Conservation (phyloP, 2,888 invertebrate genomes). For the Xylota sylvarum region DNA sequence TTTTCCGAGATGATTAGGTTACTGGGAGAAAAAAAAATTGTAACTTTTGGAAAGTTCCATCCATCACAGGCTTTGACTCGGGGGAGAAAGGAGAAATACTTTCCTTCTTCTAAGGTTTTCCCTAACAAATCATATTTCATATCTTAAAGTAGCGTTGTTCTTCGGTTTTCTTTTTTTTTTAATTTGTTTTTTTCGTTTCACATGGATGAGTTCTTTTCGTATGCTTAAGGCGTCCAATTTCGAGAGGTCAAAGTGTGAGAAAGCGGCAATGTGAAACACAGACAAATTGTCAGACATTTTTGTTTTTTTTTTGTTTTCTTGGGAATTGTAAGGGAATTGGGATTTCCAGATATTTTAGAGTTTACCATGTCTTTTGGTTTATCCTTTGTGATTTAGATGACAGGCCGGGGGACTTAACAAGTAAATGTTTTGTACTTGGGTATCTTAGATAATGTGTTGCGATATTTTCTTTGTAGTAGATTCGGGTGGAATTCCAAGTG, state of each 20-base stretch:
- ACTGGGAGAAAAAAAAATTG: not conserved
- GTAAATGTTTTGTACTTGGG: not conserved
- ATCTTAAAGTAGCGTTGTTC: not conserved
- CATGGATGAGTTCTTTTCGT: not conserved
- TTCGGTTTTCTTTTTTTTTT: not conserved
- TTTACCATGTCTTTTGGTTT: not conserved
- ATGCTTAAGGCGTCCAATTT: not conserved
- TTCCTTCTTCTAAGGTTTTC: not conserved
- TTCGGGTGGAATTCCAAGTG: not conserved
- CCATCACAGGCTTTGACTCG: not conserved
- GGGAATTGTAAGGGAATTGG: not conserved
- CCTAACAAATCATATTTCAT: not conserved
- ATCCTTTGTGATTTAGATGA: conserved; percentile 14
- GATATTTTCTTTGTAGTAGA: conserved; percentile 1
- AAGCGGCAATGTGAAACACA: not conserved
- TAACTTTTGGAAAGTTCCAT: not conserved
- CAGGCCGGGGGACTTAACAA: conserved; percentile 1
- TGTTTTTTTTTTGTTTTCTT: not conserved
- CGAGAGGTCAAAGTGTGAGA: not conserved
- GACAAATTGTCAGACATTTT: too few species aligned
- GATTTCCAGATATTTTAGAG: conserved; percentile 14
- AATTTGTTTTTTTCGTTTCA: not conserved
- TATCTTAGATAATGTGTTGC: not conserved
- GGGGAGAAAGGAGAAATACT: not conserved
- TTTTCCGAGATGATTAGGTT: not conserved